A percentile compares a stretch with the other conserved stretches of the same genome.
Conservation (phyloP, 2,888 invertebrate species). For the Brachyptera risi region DNA sequence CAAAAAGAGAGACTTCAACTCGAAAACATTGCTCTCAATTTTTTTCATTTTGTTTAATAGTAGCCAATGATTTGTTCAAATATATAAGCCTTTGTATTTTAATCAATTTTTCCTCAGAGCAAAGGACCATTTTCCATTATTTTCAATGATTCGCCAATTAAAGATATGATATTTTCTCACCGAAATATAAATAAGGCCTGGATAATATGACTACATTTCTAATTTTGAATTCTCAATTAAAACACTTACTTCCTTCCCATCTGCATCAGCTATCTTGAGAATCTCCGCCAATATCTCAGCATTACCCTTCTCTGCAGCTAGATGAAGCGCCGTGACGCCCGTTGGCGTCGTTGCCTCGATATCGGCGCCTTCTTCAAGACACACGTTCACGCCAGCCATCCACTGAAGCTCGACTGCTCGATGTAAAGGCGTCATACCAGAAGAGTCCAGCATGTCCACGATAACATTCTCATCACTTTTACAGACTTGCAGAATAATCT, state of each 20-base stretch:
- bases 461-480: conserved; percentile 20
- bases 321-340: conserved; percentile 53
- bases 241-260: conserved; percentile 33
- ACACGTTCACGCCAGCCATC: conserved; percentile 51
- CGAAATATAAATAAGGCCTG: too few species aligned
- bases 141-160: too few species aligned
- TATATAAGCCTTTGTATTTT: too few species aligned
- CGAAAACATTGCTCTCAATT: too few species aligned
- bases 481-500: conserved; percentile 41
- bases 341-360: conserved; percentile 45
- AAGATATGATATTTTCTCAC: too few species aligned
- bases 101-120: too few species aligned
- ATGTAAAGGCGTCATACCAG: conserved; percentile 53
- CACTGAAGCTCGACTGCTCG: conserved; percentile 51
- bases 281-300: conserved; percentile 51
- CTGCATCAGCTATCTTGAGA: conserved; percentile 47
- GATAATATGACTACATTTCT: too few species aligned
- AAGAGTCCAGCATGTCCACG: conserved; percentile 47
- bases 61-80: too few species aligned
- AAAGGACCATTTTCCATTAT: too few species aligned
- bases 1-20: too few species aligned
- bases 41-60: too few species aligned
- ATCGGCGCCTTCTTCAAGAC: conserved; percentile 52
- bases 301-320: conserved; percentile 51
- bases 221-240: too few species aligned